Base-by-base conservation (phyloP, 1,140 invertebrate genomes). In the Microplitis demolitor region DNA sequence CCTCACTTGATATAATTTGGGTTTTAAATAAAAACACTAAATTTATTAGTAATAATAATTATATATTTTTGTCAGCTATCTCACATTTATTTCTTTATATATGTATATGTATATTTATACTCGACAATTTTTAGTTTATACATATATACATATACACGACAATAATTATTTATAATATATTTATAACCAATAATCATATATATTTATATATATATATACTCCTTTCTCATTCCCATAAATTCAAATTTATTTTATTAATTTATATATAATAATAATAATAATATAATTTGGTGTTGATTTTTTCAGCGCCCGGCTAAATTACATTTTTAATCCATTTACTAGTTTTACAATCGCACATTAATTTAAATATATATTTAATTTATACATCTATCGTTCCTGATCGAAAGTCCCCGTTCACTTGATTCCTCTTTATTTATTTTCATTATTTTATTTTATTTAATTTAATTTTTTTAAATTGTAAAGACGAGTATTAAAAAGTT, bases 31-130 rank as follows among this genome's bases (percentile, higher is more conserved):
- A 60, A 60, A 60, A 64, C 4, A 35, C 3, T n/a, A 24, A 9
- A 54, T n/a, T 69, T 56, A 51, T 58, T 74, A 71, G 45, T 76
- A 76, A 77, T 78, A 78, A 78, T 79, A 79, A 76, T 78, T 73
- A 77, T 72, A 74, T 76, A 80, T 83, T 73, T 69, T 68, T 79
- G 82, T 84, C 77, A 79, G 79, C 80, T 82, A 83, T 84, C 68
- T 82, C 76, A 78, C 73, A 80, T 78, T 72, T 76, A 24, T 24
- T 24, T 79, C 78, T 76, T 76, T 78, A 79, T 76, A 77, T 81
- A 77, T 80, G 77, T 76, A 78, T 78, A 79, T 76, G 76, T 80
- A 78, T 81, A 78, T 83, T 58, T 73, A 78, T 67, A 73, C 45
- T 70, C 37, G 13, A 16, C 31, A 39, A 51, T 35, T 37, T 33